Evolutionary conservation across 2,888 invertebrate genomes (phyloP).

Genomic region (Hirudinaria manillensis): DNA sequence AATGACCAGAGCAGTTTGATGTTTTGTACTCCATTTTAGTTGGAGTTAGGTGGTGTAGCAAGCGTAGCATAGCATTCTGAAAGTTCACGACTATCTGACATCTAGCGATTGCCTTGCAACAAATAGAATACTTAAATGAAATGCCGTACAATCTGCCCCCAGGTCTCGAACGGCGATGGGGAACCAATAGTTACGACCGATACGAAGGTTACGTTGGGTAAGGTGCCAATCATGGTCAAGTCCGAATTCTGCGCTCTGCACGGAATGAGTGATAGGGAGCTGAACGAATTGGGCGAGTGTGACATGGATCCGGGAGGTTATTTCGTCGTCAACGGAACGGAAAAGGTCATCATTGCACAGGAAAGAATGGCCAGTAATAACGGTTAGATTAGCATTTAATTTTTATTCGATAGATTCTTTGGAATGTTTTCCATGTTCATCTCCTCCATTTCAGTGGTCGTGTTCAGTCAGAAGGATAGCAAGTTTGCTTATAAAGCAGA

Average conservation of each 20-base stretch:
- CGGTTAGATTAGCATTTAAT: slow-evolving; percentile 41
- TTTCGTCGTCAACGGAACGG: slow-evolving; percentile 98
- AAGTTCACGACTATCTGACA: too few species aligned
- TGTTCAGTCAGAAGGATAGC: slow-evolving; percentile 98
- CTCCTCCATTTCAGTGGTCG: slow-evolving; percentile 70
- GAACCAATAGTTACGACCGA: slow-evolving; percentile 74
- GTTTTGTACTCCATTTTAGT: too few species aligned
- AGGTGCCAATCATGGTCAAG: slow-evolving; percentile 97
- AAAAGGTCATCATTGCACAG: slow-evolving; percentile 95
- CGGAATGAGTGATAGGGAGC: slow-evolving; percentile 87
- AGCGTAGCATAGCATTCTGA: too few species aligned
- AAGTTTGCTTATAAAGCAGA: slow-evolving; percentile 98
- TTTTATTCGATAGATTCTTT: too few species aligned
- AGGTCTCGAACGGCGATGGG: slow-evolving; percentile 62
- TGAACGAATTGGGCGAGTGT: slow-evolving; percentile 97
- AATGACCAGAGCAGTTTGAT: too few species aligned
- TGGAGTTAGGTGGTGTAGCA: too few species aligned
- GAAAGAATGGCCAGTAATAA: slow-evolving; percentile 99
- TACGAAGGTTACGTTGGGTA: slow-evolving; percentile 69
- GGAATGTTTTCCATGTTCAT: too few species aligned
- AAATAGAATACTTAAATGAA: too few species aligned
- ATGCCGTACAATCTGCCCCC: too few species aligned
- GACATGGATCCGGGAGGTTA: slow-evolving; percentile 98
- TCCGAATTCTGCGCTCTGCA: slow-evolving; percentile 92
- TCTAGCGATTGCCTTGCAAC: too few species aligned